Base-by-base conservation (phyloP, 1,140 invertebrate genomes). In the Pseudomyrmex gracilis region DNA sequence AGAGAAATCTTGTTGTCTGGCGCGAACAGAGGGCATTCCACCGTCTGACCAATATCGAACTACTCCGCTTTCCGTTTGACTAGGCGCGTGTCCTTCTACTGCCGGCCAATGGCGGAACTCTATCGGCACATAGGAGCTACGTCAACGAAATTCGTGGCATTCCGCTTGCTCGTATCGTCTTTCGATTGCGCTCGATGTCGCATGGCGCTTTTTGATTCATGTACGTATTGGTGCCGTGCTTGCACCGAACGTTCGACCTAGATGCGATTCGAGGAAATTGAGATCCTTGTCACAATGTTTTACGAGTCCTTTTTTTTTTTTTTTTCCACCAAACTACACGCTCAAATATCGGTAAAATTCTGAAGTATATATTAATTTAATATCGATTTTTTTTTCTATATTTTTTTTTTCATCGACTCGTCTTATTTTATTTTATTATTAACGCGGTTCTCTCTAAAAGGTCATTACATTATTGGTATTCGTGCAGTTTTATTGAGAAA, bases 1-100 rank as follows among this genome's bases (percentile, higher is more conserved):
- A 73, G 84, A 85, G 87, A 89, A 89, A 90, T 90, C 87, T 87
- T 76, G 83, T 88, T 90, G 85, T 87, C 82, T 77, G 82, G 89
- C 87, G 66, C 83, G 87, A 90, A 85, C 78, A 74, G 74, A 57
- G 73, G 71, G 84, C 89, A 90, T 90, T 90, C 87, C 85, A 87
- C 84, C 84, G 77, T 85, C 85, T 66, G 88, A 87, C 76, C 78
- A 82, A 85, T 90, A 90, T 90, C 85, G 84, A 73, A 67, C 84
- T 86, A 77, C 87, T 78, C 83, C 68, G 78, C 67, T 73, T 89
- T 87, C 47, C 66, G 55, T 61, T 34, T 63, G 77, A 70, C 85
- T 76, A 51, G 24, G 51, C 82, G 73, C 73, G 73, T 55, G 51
- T 34, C 2, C 47, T 77, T 78, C 83, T 53, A 22, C 24, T 67